Conservation (phyloP, 1,140 invertebrate genomes). For the Littorina saxatilis region DNA sequence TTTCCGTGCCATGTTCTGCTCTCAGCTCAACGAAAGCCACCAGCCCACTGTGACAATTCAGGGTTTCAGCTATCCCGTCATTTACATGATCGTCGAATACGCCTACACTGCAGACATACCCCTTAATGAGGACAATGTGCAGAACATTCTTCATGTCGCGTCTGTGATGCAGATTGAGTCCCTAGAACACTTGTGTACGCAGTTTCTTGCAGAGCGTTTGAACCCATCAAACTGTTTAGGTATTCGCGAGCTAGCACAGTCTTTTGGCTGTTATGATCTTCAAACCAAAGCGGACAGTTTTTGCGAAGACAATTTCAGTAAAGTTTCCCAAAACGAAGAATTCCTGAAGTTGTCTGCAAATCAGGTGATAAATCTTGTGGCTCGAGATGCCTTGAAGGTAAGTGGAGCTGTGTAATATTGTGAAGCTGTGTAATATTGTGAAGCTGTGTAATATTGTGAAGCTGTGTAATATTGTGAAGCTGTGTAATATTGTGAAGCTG, state of each 20-base stretch:
- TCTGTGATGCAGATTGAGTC: conserved; percentile 88
- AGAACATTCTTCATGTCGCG: conserved; percentile 89
- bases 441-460: no score
- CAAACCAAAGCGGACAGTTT: conserved; percentile 41
- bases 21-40: conserved; percentile 42
- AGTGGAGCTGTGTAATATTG: no score
- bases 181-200: conserved; percentile 90
- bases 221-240: conserved; percentile 94
- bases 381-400: conserved; percentile 37
- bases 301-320: conserved; percentile 47
- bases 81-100: conserved; percentile 42
- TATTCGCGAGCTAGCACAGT: conserved; percentile 91
- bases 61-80: conserved; percentile 27
- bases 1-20: conserved; percentile 52
- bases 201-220: conserved; percentile 89
- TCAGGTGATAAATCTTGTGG: conserved; percentile 42
- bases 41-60: conserved; percentile 40
- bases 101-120: conserved; percentile 39
- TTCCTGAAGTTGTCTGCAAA: conserved; percentile 44
- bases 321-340: conserved; percentile 50
- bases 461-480: no score
- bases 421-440: background rate
- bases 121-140: conserved; percentile 79
- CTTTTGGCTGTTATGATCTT: conserved; percentile 77
- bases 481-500: no score